phyloP scores from a whole-genome alignment of 2,797 vertebrate genomes.

The Fringilla coelebs region DNA sequence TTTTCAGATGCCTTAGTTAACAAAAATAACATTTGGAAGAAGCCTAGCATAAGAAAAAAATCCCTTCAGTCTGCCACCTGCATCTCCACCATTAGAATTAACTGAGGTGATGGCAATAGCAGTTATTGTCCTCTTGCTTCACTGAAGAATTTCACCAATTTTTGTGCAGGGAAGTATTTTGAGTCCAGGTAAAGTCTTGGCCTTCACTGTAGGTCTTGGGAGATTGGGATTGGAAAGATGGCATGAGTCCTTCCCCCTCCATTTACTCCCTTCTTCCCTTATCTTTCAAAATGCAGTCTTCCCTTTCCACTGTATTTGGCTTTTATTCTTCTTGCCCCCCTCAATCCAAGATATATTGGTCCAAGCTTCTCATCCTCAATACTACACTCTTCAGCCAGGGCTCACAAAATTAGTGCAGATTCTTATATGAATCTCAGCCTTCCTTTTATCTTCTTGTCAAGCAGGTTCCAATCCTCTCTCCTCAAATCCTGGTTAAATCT shows the following conservation, averaged over 20 bases:
- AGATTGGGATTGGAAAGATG: not conserved
- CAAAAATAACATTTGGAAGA: not conserved
- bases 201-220: not conserved
- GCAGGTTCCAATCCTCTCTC: not conserved
- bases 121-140: not conserved
- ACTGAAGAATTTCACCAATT: not conserved
- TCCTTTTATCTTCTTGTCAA: not conserved
- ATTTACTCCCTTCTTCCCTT: not conserved
- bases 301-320: not conserved
- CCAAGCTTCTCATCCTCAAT: not conserved
- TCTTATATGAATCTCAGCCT: not conserved
- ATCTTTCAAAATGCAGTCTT: not conserved
- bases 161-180: not conserved
- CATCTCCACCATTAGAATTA: not conserved
- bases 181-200: not conserved
- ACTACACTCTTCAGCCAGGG: not conserved
- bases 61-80: not conserved
- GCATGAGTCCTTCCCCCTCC: not conserved
- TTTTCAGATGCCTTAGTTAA: not conserved
- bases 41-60: not conserved
- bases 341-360: accelerated
- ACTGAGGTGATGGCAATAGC: not conserved
- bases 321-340: not conserved
- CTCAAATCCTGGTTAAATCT: not conserved
- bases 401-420: not conserved